Evolutionary conservation across 2,888 invertebrate species (phyloP).

Genomic region (Epirrita christyi): DNA sequence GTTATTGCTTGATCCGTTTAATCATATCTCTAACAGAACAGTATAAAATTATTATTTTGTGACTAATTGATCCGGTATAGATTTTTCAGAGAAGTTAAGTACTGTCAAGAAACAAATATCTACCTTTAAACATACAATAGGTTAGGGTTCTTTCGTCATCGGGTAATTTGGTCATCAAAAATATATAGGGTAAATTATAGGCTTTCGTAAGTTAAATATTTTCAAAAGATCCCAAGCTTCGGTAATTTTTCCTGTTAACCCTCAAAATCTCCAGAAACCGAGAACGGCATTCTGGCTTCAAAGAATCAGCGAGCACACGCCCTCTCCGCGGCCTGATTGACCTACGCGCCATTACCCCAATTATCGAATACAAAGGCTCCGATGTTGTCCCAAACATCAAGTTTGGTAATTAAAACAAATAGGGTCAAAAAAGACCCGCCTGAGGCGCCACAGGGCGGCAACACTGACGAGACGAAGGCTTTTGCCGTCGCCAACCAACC

Average conservation of each 20-base stretch:
- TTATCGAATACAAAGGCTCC: slow-evolving; percentile 39
- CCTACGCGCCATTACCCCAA: slow-evolving; percentile 38
- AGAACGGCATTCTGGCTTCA: slow-evolving; percentile 26
- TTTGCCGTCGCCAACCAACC: slow-evolving; percentile 79
- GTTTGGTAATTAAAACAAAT: slow-evolving; percentile 84
- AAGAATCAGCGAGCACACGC: slow-evolving; percentile 49
- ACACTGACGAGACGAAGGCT: slow-evolving; percentile 49
- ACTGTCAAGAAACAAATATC: too few species aligned
- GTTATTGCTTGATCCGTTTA: too few species aligned
- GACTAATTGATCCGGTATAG: too few species aligned
- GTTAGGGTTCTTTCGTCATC: too few species aligned
- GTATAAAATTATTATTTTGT: too few species aligned
- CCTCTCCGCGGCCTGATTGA: slow-evolving; percentile 49
- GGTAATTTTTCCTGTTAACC: background rate
- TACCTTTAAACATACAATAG: too few species aligned
- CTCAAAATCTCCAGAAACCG: slow-evolving; percentile 9
- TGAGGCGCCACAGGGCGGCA: slow-evolving; percentile 79
- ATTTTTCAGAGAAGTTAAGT: too few species aligned
- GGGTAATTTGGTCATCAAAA: too few species aligned
- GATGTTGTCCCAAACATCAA: slow-evolving; percentile 73
- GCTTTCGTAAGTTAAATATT: too few species aligned
- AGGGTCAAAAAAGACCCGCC: slow-evolving; percentile 80
- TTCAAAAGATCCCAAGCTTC: background rate
- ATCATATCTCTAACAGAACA: too few species aligned
- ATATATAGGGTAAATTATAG: too few species aligned